These are phyloP conservation scores for Pteronotus mesoamericanus DNA, from an alignment of 2,797 vertebrate genomes.

Conservation along the genomic window DNA sequence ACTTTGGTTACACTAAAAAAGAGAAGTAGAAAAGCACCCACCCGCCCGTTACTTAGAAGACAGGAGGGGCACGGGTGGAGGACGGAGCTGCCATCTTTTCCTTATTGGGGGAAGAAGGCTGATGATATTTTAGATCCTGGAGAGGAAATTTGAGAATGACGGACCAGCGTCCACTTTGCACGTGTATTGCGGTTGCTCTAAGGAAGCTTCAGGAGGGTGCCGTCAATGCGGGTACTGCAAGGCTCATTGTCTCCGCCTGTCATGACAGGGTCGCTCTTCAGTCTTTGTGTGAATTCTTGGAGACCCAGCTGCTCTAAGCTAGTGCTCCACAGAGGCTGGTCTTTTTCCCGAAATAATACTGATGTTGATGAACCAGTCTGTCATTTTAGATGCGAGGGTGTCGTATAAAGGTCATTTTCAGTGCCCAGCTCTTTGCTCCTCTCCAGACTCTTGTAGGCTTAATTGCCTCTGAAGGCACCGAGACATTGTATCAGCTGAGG, in stretches of 20 bases:
- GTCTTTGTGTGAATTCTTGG: background rate
- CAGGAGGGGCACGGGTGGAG: background rate
- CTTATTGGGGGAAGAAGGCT: background rate
- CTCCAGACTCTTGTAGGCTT: background rate
- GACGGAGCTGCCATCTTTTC: background rate
- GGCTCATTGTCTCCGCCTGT: background rate
- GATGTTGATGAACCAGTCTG: background rate
- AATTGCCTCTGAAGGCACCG: background rate
- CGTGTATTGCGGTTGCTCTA: background rate
- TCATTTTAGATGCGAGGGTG: background rate
- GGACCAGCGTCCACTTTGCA: background rate
- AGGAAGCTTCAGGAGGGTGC: background rate
- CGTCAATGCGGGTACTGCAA: background rate
- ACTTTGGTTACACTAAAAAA: slow-evolving; percentile 43
- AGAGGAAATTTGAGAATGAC: background rate
- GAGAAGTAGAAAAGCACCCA: background rate
- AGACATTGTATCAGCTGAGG: slow-evolving; percentile 17
- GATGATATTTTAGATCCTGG: background rate
- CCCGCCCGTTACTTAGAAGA: background rate
- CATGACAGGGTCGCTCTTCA: background rate
- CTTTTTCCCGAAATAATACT: background rate
- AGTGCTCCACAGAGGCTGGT: background rate
- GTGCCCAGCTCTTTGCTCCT: background rate
- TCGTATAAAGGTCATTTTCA: background rate
- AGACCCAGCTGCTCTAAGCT: background rate